Percentiles rank a stretch among this genome's conserved stretches.
Conservation (phyloP, 1,140 invertebrate species). For the Brachionus paranguensis region DNA sequence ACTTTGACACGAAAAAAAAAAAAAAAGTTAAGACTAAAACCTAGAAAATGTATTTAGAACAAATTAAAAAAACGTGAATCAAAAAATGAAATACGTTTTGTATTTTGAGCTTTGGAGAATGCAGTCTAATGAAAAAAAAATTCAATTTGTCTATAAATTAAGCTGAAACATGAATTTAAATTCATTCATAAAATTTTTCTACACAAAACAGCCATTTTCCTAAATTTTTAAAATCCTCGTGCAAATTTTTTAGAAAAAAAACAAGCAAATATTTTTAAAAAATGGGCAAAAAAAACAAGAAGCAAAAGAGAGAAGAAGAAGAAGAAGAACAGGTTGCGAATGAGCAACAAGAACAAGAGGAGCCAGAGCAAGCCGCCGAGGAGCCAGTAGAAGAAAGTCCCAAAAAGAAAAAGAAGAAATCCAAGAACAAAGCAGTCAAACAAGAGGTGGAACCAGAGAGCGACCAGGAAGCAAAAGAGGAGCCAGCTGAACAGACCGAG, state of each 20-base stretch:
- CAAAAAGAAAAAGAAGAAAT: slow-evolving; percentile 20
- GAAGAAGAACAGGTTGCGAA: slow-evolving; percentile 24
- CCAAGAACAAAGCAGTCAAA: not conserved
- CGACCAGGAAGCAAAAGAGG: not conserved
- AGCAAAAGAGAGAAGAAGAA: not conserved
- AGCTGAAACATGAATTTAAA: not conserved
- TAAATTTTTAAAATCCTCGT: slow-evolving; percentile 10
- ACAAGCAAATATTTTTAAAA: not conserved
- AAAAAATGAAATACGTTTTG: not conserved
- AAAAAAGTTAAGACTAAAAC: not conserved
- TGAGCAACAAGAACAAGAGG: slow-evolving; percentile 20
- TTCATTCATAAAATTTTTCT: not conserved
- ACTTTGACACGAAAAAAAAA: not conserved
- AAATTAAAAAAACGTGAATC: not conserved
- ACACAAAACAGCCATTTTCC: not conserved
- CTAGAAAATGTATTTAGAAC: not conserved
- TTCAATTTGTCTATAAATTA: not conserved
- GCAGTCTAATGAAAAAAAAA: not conserved
- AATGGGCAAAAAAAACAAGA: slow-evolving; percentile 38
- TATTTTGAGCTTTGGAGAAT: not conserved
- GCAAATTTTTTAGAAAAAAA: not conserved
- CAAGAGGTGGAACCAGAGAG: not conserved
- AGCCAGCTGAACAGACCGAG: not conserved
- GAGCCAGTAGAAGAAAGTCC: not conserved
- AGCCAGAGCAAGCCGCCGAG: not conserved